Percentiles rank a stretch among this genome's conserved stretches.
Conservation (phyloP, 2,888 invertebrate species). For the Papilio elwesi region DNA sequence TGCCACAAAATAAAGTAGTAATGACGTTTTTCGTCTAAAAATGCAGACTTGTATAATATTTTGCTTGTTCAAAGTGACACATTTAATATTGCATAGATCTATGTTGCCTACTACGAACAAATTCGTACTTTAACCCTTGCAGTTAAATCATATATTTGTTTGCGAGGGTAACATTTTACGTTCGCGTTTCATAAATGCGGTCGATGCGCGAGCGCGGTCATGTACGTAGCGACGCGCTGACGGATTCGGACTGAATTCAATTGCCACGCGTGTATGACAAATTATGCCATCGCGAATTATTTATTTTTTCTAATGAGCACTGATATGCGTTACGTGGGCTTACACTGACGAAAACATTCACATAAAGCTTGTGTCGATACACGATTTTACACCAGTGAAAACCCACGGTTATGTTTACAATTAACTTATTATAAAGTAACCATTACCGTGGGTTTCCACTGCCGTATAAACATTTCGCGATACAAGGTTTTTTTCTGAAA, state of each 20-base stretch:
- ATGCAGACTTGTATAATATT: not conserved
- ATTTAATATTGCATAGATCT: constrained; percentile 1
- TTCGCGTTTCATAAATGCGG: constrained; percentile 17
- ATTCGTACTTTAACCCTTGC: not conserved
- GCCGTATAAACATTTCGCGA: too few species aligned
- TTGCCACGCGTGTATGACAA: constrained; percentile 43
- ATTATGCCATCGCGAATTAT: constrained; percentile 33
- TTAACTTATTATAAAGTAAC: not conserved
- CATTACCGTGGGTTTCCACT: too few species aligned
- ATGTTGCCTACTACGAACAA: not conserved
- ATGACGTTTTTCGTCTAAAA: not conserved
- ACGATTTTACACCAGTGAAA: too few species aligned
- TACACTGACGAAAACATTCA: too few species aligned
- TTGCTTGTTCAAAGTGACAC: constrained; percentile 5
- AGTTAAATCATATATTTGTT: constrained; percentile 12
- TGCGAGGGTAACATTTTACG: not conserved
- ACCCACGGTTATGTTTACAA: not conserved
- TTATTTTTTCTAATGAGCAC: constrained; percentile 27
- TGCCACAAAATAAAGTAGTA: not conserved
- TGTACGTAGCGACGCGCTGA: constrained; percentile 55
- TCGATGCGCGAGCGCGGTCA: constrained; percentile 39
- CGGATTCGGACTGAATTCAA: constrained; percentile 51
- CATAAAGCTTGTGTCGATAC: too few species aligned
- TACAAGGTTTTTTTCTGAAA: too few species aligned
- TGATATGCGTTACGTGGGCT: not conserved